These are phyloP conservation scores for Alces alces DNA, from an alignment of 2,113 vertebrate genomes.

Conservation along the genomic window DNA sequence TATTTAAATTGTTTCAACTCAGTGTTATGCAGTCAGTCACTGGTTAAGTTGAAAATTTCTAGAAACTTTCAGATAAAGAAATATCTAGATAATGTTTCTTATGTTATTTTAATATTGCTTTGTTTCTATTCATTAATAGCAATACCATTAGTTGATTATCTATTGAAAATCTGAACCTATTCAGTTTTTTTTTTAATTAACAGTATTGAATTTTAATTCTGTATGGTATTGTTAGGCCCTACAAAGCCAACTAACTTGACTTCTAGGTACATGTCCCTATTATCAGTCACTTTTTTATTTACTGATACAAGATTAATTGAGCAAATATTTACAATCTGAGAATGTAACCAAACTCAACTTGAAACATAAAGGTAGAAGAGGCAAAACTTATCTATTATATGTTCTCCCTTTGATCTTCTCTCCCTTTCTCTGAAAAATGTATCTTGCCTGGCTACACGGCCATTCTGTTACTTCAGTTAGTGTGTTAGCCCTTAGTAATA, in stretches of 20 bases:
- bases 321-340: background rate
- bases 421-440: background rate
- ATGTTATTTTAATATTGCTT: background rate
- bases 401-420: background rate
- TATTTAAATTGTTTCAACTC: background rate
- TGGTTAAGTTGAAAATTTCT: background rate
- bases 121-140: background rate
- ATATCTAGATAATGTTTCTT: background rate
- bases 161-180: background rate
- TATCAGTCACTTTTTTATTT: background rate
- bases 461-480: background rate
- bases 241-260: background rate
- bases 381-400: background rate
- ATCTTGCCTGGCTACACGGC: background rate
- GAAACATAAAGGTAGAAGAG: background rate
- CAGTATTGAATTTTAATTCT: background rate
- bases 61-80: background rate
- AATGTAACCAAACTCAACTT: background rate
- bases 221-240: background rate
- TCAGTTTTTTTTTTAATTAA: background rate
- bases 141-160: background rate
- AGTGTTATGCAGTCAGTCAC: background rate
- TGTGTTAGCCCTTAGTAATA: background rate
- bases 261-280: background rate
- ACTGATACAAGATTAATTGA: background rate